Conservation (phyloP, 2,113 vertebrate species). For the Tamias sibiricus region DNA sequence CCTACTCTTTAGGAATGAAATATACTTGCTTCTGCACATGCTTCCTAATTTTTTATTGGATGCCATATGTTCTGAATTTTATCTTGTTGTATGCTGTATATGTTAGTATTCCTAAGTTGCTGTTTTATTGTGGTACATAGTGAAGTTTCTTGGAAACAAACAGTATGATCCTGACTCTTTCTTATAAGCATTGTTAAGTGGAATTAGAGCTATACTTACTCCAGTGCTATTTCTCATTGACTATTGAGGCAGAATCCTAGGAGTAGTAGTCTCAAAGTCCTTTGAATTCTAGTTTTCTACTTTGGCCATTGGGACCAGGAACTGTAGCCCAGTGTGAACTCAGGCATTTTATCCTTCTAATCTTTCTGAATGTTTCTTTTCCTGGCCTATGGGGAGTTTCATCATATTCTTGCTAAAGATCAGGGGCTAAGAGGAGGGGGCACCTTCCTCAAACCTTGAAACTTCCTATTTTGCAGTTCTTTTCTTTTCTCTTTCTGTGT, state of each 20-base stretch:
- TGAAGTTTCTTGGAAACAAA: background rate
- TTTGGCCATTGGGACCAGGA: background rate
- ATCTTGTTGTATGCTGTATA: background rate
- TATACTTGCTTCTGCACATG: background rate
- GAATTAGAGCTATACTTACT: background rate
- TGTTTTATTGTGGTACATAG: background rate
- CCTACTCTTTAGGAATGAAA: background rate
- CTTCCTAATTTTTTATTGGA: background rate
- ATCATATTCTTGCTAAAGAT: background rate
- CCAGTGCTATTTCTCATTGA: background rate
- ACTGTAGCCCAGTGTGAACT: too few species aligned
- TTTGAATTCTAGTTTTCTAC: background rate
- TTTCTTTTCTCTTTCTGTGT: background rate
- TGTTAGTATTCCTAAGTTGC: constrained; percentile 8
- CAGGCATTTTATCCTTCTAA: background rate
- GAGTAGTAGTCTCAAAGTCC: background rate
- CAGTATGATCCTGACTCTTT: background rate
- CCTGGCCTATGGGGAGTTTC: background rate
- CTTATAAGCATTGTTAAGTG: background rate
- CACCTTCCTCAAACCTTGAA: background rate
- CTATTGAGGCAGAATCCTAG: background rate
- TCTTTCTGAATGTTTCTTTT: background rate
- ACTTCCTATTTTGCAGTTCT: background rate
- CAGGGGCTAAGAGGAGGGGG: background rate
- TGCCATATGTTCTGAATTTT: background rate